phyloP scores from a whole-genome alignment of 2,888 invertebrate genomes.

The Buathra laborator region DNA sequence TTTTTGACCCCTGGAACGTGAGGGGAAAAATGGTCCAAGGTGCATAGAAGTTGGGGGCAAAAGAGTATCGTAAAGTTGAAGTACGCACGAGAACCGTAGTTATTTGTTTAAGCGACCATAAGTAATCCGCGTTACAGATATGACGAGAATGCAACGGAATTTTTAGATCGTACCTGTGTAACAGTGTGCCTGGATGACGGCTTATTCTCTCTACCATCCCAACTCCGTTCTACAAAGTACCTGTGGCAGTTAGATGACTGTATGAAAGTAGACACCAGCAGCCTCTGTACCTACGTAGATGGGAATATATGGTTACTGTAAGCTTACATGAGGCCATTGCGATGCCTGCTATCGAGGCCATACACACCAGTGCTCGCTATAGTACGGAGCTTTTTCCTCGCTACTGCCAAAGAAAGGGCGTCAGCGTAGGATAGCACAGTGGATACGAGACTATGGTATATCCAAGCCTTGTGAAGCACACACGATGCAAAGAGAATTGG shows the following conservation, averaged over 20 bases:
- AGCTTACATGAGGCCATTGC: slow-evolving; percentile 50
- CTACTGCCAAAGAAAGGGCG: slow-evolving; percentile 60
- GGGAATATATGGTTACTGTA: slow-evolving; percentile 64
- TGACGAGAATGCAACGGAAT: not conserved
- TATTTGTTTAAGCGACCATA: too few species aligned
- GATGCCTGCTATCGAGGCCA: slow-evolving; percentile 43
- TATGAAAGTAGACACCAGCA: slow-evolving; percentile 39
- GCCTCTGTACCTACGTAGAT: slow-evolving; percentile 18
- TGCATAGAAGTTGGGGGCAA: not conserved
- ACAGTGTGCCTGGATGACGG: not conserved
- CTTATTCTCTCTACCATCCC: not conserved
- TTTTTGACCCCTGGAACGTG: not conserved
- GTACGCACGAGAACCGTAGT: too few species aligned
- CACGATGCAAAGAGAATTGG: slow-evolving; percentile 74
- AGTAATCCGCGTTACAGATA: not conserved
- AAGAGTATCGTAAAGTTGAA: not conserved
- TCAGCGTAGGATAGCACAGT: slow-evolving; percentile 39
- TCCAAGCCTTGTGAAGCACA: slow-evolving; percentile 49
- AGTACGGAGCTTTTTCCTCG: slow-evolving; percentile 38
- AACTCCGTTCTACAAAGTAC: slow-evolving; percentile 19
- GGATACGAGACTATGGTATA: slow-evolving; percentile 52
- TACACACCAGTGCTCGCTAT: slow-evolving; percentile 19
- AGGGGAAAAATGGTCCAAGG: not conserved
- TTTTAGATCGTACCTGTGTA: not conserved
- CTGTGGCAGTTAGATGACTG: slow-evolving; percentile 14